Base-by-base conservation (phyloP, 2,888 invertebrate genomes). In the Steinernema carpocapsae region DNA sequence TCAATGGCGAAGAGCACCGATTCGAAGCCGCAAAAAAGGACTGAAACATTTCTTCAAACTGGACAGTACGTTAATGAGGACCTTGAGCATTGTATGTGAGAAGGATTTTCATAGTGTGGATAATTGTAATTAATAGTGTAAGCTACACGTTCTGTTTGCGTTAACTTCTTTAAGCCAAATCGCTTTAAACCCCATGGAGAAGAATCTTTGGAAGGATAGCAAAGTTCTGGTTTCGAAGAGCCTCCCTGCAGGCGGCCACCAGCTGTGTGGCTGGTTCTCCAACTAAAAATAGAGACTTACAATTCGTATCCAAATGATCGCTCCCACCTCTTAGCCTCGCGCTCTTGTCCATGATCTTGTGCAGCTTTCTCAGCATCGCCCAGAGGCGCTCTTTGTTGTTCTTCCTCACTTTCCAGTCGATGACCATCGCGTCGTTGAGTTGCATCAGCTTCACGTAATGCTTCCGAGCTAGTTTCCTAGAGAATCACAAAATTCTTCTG, bases 181-280 rank as follows among this genome's bases (percentile, higher is more conserved):
- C n/a, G n/a, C 37, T 24, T 74, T 48, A 74, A 37, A 73, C 72
- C 12, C 75, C 75, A n/a, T 75, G 72, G n/a, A 64, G 64, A 12
- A 84, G 59, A 22, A 84, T 76, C 64, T 81, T 82, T 0, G 78
- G 77, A 29, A 84, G 77, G 22, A 84, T 75, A 46, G 76, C 76
- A 74, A 85, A 77, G 72, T 86, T 86, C 45, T 86, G 85, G 17
- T 80, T 80, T 1, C 80, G 74, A 19, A 86, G 80, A n/a, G 84
- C 83, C 29, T 80, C 76, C 14, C 86, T 76, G 76, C 86, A 86
- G 22, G 84, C 78, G 3, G 78, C 74, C 0, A 86, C 80, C 4
- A 86, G 78, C n/a, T 78, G 76, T 70, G 81, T 74, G 17, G 82
- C 79, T 0, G 80, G 78, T 43, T 78, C 77, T 22, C 86, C 86